Percentiles rank a stretch among this genome's conserved stretches.
Conservation (phyloP, 1,140 invertebrate species). For the Drosophila aff. region DNA sequence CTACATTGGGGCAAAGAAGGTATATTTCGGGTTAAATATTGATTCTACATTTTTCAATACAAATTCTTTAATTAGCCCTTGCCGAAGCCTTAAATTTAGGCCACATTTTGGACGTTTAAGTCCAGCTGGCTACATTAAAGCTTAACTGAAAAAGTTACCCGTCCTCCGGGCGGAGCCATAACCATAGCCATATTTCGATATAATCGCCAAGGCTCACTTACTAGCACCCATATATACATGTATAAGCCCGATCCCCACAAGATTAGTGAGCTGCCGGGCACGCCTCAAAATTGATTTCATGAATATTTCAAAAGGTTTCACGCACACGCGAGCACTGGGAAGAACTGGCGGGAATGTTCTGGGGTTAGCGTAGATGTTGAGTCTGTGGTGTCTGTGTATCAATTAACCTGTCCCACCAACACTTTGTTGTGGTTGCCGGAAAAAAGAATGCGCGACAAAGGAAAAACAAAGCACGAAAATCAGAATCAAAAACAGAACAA, state of each 20-base stretch:
- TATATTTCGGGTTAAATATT: not conserved
- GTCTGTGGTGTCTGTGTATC: slow-evolving; percentile 68
- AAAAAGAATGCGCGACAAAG: not conserved
- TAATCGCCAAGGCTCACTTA: slow-evolving; percentile 36
- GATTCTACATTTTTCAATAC: not conserved
- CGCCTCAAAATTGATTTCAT: slow-evolving; percentile 76
- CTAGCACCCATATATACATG: slow-evolving; percentile 2
- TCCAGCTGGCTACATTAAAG: slow-evolving; percentile 15
- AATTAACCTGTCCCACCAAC: slow-evolving; percentile 71
- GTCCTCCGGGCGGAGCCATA: slow-evolving; percentile 23
- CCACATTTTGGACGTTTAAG: not conserved
- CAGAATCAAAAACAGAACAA: not conserved
- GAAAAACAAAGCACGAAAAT: slow-evolving; percentile 27
- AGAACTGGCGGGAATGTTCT: not conserved
- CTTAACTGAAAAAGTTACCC: slow-evolving; percentile 21
- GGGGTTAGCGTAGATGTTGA: slow-evolving; percentile 1
- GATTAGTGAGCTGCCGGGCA: slow-evolving; percentile 42
- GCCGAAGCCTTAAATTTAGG: not conserved
- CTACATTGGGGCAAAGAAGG: not conserved
- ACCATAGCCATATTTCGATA: slow-evolving; percentile 54
- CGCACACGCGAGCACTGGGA: slow-evolving; percentile 29
- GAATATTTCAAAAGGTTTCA: slow-evolving; percentile 80
- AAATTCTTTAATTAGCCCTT: slow-evolving; percentile 1
- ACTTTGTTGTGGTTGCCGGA: slow-evolving; percentile 70
- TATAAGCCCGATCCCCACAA: slow-evolving; percentile 29